A percentile compares a stretch with the other conserved stretches of the same genome.
phyloP scores from a whole-genome alignment of 2,888 invertebrate genomes.

The Cheilosia grossa region DNA sequence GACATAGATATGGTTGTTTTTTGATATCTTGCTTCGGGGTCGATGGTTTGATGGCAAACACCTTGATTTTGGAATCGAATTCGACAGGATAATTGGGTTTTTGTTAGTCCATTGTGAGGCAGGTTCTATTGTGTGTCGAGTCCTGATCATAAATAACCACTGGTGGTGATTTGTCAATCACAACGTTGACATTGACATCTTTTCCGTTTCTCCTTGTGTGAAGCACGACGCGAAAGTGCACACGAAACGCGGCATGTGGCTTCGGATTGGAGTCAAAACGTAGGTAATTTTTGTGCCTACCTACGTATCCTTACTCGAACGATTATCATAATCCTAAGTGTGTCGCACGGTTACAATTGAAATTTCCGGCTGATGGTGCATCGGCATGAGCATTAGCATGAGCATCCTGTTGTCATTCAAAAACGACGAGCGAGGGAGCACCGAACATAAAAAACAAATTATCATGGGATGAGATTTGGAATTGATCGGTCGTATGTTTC shows the following conservation, averaged over 20 bases:
- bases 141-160: constrained; percentile 8
- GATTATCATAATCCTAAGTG: constrained; percentile 50
- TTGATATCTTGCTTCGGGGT: constrained; percentile 53
- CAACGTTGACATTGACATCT: constrained; percentile 51
- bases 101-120: constrained; percentile 44
- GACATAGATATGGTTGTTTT: constrained; percentile 36
- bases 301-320: constrained; percentile 29
- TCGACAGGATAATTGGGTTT: constrained; percentile 71
- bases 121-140: constrained; percentile 15
- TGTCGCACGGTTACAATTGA: constrained; percentile 62
- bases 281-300: not conserved
- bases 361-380: constrained; percentile 64
- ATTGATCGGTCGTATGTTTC: constrained; percentile 55
- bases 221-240: constrained; percentile 40
- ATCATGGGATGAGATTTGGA: constrained; percentile 25
- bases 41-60: constrained; percentile 46
- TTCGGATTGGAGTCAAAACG: constrained; percentile 1
- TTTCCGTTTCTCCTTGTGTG: constrained; percentile 15
- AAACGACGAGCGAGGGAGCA: not conserved
- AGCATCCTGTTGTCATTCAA: constrained; percentile 46
- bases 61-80: constrained; percentile 63
- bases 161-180: constrained; percentile 72
- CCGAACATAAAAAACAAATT: constrained; percentile 59
- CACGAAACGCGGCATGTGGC: constrained; percentile 23
- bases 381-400: not conserved